Evolutionary conservation across 2,888 invertebrate genomes (phyloP).

Genomic region (Brachyptera risi): DNA sequence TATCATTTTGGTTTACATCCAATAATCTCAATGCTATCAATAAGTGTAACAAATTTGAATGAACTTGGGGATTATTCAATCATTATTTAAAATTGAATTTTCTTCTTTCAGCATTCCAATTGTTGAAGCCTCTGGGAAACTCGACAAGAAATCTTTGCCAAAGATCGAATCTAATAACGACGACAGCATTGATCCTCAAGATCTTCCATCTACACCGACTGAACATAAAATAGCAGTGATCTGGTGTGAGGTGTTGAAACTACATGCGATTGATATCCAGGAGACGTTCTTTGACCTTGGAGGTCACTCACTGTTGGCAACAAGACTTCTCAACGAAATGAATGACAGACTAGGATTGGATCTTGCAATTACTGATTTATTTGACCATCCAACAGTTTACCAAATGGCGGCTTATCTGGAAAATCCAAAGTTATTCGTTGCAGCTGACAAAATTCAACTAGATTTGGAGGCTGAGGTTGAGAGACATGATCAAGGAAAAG

Average conservation of each 20-base stretch:
- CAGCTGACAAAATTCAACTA: neutral
- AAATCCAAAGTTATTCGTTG: conserved; percentile 10
- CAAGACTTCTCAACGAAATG: conserved; percentile 34
- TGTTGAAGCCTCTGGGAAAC: conserved; percentile 36
- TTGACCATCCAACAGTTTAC: conserved; percentile 34
- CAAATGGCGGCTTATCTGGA: conserved; percentile 33
- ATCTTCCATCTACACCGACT: conserved; percentile 30
- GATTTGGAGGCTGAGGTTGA: conserved; percentile 30
- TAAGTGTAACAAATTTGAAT: neutral
- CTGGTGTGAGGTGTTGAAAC: conserved; percentile 35
- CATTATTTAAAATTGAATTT: neutral
- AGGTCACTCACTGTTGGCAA: conserved; percentile 37
- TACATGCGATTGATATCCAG: conserved; percentile 34
- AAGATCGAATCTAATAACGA: conserved; percentile 28
- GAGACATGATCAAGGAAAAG: conserved; percentile 25
- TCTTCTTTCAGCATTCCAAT: conserved; percentile 34
- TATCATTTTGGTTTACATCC: too few species aligned
- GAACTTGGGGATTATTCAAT: neutral
- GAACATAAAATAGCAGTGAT: conserved; percentile 34
- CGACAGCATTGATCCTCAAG: conserved; percentile 31
- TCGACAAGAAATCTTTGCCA: conserved; percentile 35
- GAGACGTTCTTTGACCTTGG: conserved; percentile 39
- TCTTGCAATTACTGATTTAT: conserved; percentile 33
- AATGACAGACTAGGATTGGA: conserved; percentile 33
- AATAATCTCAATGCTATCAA: too few species aligned